Conservation (phyloP, 2,888 invertebrate species). For the Thera obeliscata region DNA sequence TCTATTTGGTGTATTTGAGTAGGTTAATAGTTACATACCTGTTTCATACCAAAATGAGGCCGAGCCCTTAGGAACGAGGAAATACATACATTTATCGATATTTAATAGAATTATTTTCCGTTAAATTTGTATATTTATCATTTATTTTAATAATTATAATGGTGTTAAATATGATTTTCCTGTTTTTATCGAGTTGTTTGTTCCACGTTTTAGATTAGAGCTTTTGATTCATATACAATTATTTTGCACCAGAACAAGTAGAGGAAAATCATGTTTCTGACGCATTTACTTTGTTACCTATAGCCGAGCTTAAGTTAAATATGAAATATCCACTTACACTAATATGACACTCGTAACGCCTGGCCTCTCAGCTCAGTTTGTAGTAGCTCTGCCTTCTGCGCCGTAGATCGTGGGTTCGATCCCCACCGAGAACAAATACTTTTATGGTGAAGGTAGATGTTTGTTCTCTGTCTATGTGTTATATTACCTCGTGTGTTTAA, state of each 20-base stretch:
- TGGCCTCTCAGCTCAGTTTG: too few relatives aligned
- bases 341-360: too few relatives aligned
- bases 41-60: background rate
- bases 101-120: constrained; percentile 54
- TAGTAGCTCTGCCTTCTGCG: too few relatives aligned
- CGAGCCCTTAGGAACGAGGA: constrained; percentile 42
- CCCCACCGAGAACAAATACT: too few relatives aligned
- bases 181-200: constrained; percentile 52
- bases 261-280: constrained; percentile 25
- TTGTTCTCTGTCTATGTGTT: too few relatives aligned
- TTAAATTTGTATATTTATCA: constrained; percentile 52
- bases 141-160: constrained; percentile 52
- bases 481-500: too few relatives aligned
- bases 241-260: constrained; percentile 12
- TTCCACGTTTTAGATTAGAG: constrained; percentile 29
- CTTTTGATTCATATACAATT: constrained; percentile 35
- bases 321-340: too few relatives aligned
- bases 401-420: too few relatives aligned
- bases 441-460: too few relatives aligned
- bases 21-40: too few relatives aligned
- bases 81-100: constrained; percentile 49
- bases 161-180: constrained; percentile 50
- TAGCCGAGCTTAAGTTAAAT: too few relatives aligned
- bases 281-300: background rate
- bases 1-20: too few relatives aligned